These are phyloP conservation scores for Druon quercuslanigerum DNA, from an alignment of 1,140 invertebrate genomes.

Conservation along the genomic window DNA sequence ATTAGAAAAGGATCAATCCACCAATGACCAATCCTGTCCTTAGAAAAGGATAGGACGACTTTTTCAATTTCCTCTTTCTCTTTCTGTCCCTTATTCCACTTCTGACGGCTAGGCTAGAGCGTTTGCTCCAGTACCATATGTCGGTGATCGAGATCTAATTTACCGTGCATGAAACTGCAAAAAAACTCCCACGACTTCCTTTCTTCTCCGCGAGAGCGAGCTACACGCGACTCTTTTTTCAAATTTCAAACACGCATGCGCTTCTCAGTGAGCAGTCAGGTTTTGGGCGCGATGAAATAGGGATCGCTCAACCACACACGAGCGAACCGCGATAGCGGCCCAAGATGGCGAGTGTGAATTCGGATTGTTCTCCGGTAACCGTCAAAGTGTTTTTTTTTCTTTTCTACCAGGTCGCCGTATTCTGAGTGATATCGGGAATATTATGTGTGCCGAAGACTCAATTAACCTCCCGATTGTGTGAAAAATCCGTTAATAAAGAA, in stretches of 20 bases:
- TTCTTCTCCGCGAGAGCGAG: not conserved
- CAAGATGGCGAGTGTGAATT: constrained; percentile 68
- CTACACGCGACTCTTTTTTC: not conserved
- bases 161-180: too few species aligned
- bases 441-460: not conserved
- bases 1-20: too few species aligned
- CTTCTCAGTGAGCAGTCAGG: not conserved
- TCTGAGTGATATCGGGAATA: constrained; percentile 3
- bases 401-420: not conserved
- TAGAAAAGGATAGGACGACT: too few species aligned
- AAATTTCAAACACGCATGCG: constrained; percentile 7
- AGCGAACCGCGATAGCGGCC: constrained; percentile 40
- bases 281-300: not conserved
- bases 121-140: too few species aligned
- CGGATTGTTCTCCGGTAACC: not conserved
- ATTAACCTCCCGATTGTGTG: not conserved
- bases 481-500: constrained; percentile 20
- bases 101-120: too few species aligned
- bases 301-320: not conserved
- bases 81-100: too few species aligned
- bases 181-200: not conserved
- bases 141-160: too few species aligned
- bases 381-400: not conserved
- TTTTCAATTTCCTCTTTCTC: too few species aligned
- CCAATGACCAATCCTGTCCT: too few species aligned